Percentiles rank a stretch among this genome's conserved stretches.
These are phyloP conservation scores for Kuschelorhynchus macadamiae DNA, from an alignment of 2,888 invertebrate genomes.

Conservation along the genomic window DNA sequence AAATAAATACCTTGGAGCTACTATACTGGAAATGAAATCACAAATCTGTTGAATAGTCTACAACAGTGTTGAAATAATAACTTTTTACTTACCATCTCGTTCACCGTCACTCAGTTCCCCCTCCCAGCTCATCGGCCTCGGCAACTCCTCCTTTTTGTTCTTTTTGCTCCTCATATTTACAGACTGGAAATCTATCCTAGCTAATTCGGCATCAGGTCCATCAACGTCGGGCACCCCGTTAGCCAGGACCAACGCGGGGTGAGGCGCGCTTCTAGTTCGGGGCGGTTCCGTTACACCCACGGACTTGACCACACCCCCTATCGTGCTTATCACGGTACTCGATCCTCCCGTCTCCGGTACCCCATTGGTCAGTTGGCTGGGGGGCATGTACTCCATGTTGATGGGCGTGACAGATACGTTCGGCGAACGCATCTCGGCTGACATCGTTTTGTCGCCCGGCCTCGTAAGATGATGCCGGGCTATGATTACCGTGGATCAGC, in stretches of 20 bases:
- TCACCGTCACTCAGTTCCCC: slow-evolving; percentile 93
- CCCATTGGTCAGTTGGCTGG: slow-evolving; percentile 49
- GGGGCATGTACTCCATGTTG: slow-evolving; percentile 72
- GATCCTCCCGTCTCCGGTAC: slow-evolving; percentile 17
- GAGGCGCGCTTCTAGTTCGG: slow-evolving; percentile 56
- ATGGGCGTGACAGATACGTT: slow-evolving; percentile 88
- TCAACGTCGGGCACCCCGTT: slow-evolving; percentile 67
- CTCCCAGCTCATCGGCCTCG: slow-evolving; percentile 95
- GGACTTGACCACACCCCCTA: slow-evolving; percentile 45
- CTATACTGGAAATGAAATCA: too few species aligned
- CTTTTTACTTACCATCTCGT: slow-evolving; percentile 59
- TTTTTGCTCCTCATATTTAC: slow-evolving; percentile 65
- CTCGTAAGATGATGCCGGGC: slow-evolving; percentile 39
- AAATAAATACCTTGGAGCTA: too few species aligned
- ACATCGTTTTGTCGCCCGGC: slow-evolving; percentile 57
- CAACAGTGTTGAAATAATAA: too few species aligned
- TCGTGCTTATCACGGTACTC: slow-evolving; percentile 37
- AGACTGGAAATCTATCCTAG: slow-evolving; percentile 80
- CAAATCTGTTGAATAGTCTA: too few species aligned
- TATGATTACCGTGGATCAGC: slow-evolving; percentile 64
- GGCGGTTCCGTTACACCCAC: slow-evolving; percentile 55
- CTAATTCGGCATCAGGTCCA: slow-evolving; percentile 85
- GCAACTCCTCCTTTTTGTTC: slow-evolving; percentile 63
- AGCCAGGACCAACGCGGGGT: slow-evolving; percentile 53
- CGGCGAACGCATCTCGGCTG: slow-evolving; percentile 67